Conservation (phyloP, 2,797 vertebrate genomes). For the Babyrousa celebensis region DNA sequence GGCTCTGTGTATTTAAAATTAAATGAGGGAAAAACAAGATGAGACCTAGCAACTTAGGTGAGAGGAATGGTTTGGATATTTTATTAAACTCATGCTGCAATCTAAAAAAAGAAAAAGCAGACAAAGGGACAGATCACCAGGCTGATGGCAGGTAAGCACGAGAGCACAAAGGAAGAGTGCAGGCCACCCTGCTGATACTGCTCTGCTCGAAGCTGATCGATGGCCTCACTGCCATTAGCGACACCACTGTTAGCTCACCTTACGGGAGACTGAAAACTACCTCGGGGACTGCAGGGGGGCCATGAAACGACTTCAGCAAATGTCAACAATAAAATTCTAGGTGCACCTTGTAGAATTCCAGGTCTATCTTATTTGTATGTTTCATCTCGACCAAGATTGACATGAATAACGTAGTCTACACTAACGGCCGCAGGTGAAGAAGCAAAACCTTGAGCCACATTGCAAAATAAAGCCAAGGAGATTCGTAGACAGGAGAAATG, state of each 20-base stretch:
- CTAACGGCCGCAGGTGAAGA: neutral
- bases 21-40: neutral
- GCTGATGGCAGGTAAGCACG: neutral
- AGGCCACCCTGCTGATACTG: neutral
- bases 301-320: neutral
- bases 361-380: neutral
- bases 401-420: constrained; percentile 40
- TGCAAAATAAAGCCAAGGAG: constrained; percentile 13
- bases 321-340: constrained; percentile 30
- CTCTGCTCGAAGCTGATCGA: constrained; percentile 32
- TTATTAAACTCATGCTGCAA: constrained; percentile 36
- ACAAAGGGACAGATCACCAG: neutral
- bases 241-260: neutral
- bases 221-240: neutral
- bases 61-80: neutral
- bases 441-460: constrained; percentile 26
- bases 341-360: constrained; percentile 2
- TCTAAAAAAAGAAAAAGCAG: neutral
- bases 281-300: neutral
- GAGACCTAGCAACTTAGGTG: neutral
- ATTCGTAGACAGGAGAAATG: neutral
- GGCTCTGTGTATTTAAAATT: constrained; percentile 24
- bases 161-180: neutral
- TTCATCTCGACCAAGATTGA: neutral
- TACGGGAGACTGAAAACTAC: neutral